phyloP scores from a whole-genome alignment of 2,888 invertebrate genomes.

The Volucella bombylans region DNA sequence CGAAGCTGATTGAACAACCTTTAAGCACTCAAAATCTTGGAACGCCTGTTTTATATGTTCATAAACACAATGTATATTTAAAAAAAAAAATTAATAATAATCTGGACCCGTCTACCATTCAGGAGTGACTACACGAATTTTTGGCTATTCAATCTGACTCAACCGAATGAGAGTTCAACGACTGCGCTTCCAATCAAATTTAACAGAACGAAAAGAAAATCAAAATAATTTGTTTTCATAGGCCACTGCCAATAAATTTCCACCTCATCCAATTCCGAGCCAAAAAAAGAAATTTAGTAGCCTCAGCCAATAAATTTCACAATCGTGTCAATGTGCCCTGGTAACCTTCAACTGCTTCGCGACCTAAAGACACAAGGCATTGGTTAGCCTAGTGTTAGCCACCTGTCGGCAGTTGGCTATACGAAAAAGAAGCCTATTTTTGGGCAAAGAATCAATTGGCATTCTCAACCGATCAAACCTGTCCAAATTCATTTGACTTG shows the following conservation, averaged over 20 bases:
- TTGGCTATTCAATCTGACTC: too few relatives aligned
- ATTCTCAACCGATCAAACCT: constrained; percentile 55
- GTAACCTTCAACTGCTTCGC: constrained; percentile 52
- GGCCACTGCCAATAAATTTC: constrained; percentile 62
- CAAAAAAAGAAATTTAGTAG: constrained; percentile 51
- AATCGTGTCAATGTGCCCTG: constrained; percentile 48
- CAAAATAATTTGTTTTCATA: constrained; percentile 34
- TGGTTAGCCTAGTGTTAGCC: constrained; percentile 24
- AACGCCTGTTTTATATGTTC: too few relatives aligned
- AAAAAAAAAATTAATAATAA: not conserved
- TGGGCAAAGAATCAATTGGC: constrained; percentile 71
- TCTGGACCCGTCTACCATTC: too few relatives aligned
- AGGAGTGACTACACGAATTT: too few relatives aligned
- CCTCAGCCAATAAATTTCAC: constrained; percentile 60
- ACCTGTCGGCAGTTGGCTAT: constrained; percentile 59
- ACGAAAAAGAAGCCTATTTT: constrained; percentile 44
- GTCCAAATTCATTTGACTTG: constrained; percentile 52
- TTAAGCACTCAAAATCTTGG: too few relatives aligned
- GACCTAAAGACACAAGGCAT: constrained; percentile 38
- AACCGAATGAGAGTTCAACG: constrained; percentile 1
- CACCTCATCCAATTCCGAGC: constrained; percentile 45
- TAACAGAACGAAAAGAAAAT: not conserved
- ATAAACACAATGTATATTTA: not conserved
- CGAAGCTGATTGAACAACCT: too few relatives aligned
- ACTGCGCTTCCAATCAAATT: constrained; percentile 28